phyloP scores from a whole-genome alignment of 2,888 invertebrate species.

The Drosophila limbata region DNA sequence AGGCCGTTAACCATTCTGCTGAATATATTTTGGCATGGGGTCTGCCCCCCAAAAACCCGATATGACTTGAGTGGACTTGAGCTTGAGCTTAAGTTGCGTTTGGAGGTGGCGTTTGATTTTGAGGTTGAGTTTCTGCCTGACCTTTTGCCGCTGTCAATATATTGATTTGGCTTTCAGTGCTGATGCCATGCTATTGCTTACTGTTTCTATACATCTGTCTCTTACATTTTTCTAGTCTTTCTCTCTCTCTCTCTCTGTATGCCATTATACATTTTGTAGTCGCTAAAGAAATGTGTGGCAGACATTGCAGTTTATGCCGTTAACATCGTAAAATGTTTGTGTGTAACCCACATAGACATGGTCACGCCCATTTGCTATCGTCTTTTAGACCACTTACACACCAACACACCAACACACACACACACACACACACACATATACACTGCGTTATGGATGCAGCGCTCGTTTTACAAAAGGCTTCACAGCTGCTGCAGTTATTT shows the following conservation, averaged over 20 bases:
- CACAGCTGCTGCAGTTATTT: slow-evolving; percentile 57
- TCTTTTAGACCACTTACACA: slow-evolving; percentile 6
- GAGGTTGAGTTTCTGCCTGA: slow-evolving; percentile 26
- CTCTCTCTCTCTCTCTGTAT: background rate
- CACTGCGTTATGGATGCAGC: slow-evolving; percentile 32
- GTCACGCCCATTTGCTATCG: slow-evolving; percentile 40
- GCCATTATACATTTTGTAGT: background rate
- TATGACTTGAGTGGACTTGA: slow-evolving; percentile 8
- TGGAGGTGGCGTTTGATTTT: background rate
- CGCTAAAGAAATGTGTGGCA: slow-evolving; percentile 12
- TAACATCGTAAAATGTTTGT: slow-evolving; percentile 69
- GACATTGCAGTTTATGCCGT: slow-evolving; percentile 64
- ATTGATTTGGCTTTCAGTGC: slow-evolving; percentile 47
- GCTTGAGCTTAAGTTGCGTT: background rate
- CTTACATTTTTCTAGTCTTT: background rate
- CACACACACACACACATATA: slow-evolving; percentile 11
- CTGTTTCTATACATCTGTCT: background rate
- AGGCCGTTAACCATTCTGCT: background rate
- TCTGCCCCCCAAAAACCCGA: background rate
- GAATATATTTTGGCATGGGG: slow-evolving; percentile 9
- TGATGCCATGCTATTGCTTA: slow-evolving; percentile 16
- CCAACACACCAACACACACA: slow-evolving; percentile 17
- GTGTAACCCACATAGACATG: slow-evolving; percentile 54
- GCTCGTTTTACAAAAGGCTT: slow-evolving; percentile 35
- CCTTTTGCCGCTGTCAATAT: slow-evolving; percentile 39